A percentile compares a stretch with the other conserved stretches of the same genome.
phyloP scores from a whole-genome alignment of 2,797 vertebrate species.

The Hozukius guyotensis region DNA sequence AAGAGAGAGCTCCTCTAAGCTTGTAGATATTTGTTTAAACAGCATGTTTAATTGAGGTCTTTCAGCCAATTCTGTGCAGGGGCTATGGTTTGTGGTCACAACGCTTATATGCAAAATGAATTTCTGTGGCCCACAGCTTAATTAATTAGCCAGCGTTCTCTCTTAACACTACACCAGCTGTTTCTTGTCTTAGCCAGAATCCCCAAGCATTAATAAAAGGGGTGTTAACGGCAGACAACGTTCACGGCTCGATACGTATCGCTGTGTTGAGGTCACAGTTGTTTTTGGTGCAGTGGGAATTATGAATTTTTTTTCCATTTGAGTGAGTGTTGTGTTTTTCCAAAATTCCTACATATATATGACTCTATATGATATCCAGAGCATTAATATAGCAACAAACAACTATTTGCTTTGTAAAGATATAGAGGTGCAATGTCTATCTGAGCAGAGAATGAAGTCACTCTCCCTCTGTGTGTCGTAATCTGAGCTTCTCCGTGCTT shows the following conservation, averaged over 20 bases:
- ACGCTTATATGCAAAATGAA: constrained; percentile 80
- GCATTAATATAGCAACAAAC: neutral
- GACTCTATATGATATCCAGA: too few relatives aligned
- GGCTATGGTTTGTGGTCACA: constrained; percentile 80
- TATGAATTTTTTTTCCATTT: neutral
- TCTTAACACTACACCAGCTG: constrained; percentile 74
- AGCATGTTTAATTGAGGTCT: constrained; percentile 86
- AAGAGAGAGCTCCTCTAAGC: constrained; percentile 70
- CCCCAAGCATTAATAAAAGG: constrained; percentile 72
- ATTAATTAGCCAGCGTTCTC: constrained; percentile 87
- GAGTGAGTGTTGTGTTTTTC: neutral
- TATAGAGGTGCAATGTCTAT: too few relatives aligned
- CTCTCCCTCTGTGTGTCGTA: too few relatives aligned
- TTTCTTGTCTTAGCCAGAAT: constrained; percentile 70
- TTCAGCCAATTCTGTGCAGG: constrained; percentile 77
- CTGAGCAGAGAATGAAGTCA: too few relatives aligned
- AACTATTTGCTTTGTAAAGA: too few relatives aligned
- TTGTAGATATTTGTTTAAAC: constrained; percentile 87
- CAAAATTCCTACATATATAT: too few relatives aligned
- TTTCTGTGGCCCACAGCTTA: constrained; percentile 86
- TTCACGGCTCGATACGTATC: constrained; percentile 26
- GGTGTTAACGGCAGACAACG: constrained; percentile 41
- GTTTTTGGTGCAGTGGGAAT: neutral
- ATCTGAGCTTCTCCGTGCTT: too few relatives aligned
- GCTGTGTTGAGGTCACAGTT: neutral